Conservation (phyloP, 2,797 vertebrate genomes). For the Lepilemur septentrionalis region DNA sequence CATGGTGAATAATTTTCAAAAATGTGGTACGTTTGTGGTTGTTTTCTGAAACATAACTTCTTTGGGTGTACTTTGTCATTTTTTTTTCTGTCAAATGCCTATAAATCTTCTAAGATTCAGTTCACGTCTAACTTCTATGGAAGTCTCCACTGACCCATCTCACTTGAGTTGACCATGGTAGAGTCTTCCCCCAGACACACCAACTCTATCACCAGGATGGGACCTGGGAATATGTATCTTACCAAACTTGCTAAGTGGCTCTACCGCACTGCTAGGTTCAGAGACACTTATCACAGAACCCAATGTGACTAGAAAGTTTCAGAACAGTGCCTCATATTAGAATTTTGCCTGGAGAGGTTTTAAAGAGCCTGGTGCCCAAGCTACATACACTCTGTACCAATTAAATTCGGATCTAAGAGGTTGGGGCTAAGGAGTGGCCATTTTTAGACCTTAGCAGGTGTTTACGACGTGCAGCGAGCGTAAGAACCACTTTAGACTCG, state of each 20-base stretch:
- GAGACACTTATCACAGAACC: not conserved
- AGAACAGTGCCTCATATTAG: not conserved
- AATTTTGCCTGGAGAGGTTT: not conserved
- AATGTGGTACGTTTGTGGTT: not conserved
- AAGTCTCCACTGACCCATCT: not conserved
- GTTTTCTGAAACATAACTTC: not conserved
- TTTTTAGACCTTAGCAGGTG: not conserved
- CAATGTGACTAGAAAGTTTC: not conserved
- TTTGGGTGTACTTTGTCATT: not conserved
- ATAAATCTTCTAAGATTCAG: not conserved
- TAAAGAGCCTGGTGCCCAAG: not conserved
- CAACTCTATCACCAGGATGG: fast-evolving
- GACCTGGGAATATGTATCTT: not conserved
- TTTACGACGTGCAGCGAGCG: fast-evolving
- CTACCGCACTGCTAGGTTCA: not conserved
- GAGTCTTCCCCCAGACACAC: not conserved
- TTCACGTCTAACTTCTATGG: not conserved
- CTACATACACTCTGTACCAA: not conserved
- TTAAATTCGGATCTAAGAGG: not conserved
- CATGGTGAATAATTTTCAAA: not conserved
- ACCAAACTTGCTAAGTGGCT: too few relatives aligned
- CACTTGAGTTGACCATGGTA: too few relatives aligned
- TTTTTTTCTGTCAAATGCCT: not conserved
- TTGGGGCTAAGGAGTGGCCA: not conserved
- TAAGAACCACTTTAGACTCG: not conserved